phyloP scores from a whole-genome alignment of 2,888 invertebrate species.

The Cynaeus angustus region DNA sequence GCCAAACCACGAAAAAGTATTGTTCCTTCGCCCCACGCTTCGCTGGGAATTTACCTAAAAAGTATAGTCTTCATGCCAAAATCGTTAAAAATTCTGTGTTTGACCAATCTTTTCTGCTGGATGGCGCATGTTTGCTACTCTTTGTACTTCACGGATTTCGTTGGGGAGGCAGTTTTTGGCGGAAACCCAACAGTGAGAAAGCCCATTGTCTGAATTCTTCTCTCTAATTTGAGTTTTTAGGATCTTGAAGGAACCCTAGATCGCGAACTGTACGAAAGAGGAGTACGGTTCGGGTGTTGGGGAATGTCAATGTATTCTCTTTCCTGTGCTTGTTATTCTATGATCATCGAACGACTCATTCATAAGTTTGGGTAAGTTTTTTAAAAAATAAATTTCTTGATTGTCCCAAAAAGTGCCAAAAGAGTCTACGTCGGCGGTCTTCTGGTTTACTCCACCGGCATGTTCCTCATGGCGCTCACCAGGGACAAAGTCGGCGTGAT shows the following conservation, averaged over 20 bases:
- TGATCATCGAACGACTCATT: constrained; percentile 90
- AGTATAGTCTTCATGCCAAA: constrained; percentile 95
- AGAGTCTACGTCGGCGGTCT: constrained; percentile 92
- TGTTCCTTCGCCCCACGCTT: constrained; percentile 68
- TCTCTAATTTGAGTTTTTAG: constrained; percentile 70
- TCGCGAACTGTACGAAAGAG: constrained; percentile 87
- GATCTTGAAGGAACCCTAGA: constrained; percentile 79
- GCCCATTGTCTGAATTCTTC: not conserved
- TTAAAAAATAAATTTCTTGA: not conserved
- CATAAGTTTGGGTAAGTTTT: constrained; percentile 77
- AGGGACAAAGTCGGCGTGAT: constrained; percentile 87
- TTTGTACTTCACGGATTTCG: constrained; percentile 96
- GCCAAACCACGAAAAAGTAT: constrained; percentile 59
- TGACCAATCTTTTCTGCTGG: constrained; percentile 98
- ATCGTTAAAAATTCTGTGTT: constrained; percentile 88
- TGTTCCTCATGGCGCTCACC: constrained; percentile 88
- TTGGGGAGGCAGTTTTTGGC: constrained; percentile 91
- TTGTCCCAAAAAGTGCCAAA: constrained; percentile 80
- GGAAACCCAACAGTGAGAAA: constrained; percentile 84
- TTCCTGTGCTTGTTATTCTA: constrained; percentile 95
- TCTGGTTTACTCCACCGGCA: constrained; percentile 90
- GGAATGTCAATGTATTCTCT: constrained; percentile 97
- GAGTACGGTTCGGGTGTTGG: constrained; percentile 96
- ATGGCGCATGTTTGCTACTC: constrained; percentile 99
- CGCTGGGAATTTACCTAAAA: constrained; percentile 85